A percentile compares a stretch with the other conserved stretches of the same genome.
These are phyloP conservation scores for Lutraria rhynchaena DNA, from an alignment of 1,140 invertebrate species.

Conservation along the genomic window DNA sequence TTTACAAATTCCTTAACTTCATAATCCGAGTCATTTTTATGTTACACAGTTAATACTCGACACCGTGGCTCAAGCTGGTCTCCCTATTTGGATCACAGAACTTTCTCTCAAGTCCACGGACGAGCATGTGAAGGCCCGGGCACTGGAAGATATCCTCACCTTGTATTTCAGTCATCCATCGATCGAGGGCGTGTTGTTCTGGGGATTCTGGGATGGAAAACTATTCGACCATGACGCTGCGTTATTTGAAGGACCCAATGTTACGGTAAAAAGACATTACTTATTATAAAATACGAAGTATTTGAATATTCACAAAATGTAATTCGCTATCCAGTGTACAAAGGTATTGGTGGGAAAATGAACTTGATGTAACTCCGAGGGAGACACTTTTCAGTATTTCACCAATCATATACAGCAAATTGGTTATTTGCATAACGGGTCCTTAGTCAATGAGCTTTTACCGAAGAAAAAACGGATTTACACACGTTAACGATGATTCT, in stretches of 20 bases:
- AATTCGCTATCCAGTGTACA: no score
- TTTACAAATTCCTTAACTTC: no score
- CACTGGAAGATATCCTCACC: conserved; percentile 62
- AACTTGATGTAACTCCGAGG: no score
- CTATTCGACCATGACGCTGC: conserved; percentile 31
- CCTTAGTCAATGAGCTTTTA: no score
- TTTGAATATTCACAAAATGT: no score
- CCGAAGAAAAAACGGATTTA: no score
- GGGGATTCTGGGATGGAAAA: conserved; percentile 71
- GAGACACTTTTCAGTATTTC: no score
- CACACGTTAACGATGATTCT: background rate
- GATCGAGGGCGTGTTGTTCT: conserved; percentile 70
- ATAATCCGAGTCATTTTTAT: background rate
- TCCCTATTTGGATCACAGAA: conserved; percentile 79
- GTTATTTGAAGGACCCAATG: conserved; percentile 39
- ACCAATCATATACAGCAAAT: no score
- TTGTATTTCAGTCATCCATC: conserved; percentile 69
- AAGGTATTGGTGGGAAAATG: no score
- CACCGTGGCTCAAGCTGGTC: conserved; percentile 65
- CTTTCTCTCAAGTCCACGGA: conserved; percentile 62
- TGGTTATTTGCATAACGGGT: no score
- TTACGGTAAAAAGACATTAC: conserved; percentile 2
- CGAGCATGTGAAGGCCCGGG: conserved; percentile 63
- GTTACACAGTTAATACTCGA: conserved; percentile 66
- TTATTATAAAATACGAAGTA: no score